Evolutionary conservation across 2,797 vertebrate genomes (phyloP).

Genomic region (Ctenosaura bakeri): DNA sequence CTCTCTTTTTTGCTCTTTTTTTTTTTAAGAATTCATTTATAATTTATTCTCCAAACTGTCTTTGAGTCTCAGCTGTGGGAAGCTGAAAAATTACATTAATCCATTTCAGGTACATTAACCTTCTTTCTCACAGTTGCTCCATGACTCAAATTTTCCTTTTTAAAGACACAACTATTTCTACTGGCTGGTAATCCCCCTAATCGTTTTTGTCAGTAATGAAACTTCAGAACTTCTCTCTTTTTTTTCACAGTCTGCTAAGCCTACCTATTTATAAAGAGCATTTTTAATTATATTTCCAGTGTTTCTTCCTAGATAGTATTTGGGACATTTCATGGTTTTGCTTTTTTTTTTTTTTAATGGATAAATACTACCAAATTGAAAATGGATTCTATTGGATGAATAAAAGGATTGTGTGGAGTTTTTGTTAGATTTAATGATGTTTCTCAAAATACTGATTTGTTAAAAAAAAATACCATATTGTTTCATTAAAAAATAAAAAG

Average conservation of each 20-base stretch:
- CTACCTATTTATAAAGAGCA: conserved; percentile 28
- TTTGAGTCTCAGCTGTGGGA: conserved; percentile 42
- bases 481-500: background rate
- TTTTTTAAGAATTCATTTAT: conserved; percentile 19
- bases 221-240: conserved; percentile 9
- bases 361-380: conserved; percentile 17
- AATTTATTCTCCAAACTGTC: conserved; percentile 47
- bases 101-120: conserved; percentile 51
- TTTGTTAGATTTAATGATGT: conserved; percentile 7
- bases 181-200: conserved; percentile 25
- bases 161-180: conserved; percentile 29
- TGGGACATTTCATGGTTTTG: background rate
- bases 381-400: background rate
- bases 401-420: background rate
- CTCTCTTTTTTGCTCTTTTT: background rate
- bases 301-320: background rate
- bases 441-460: conserved; percentile 5
- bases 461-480: background rate
- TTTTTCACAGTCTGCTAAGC: conserved; percentile 13
- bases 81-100: conserved; percentile 52
- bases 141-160: conserved; percentile 39
- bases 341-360: background rate
- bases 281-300: conserved; percentile 38
- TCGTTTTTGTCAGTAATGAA: conserved; percentile 41
- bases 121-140: conserved; percentile 36